Evolutionary conservation across 2,797 vertebrate genomes (phyloP).

Genomic region (Mallotus villosus): DNA sequence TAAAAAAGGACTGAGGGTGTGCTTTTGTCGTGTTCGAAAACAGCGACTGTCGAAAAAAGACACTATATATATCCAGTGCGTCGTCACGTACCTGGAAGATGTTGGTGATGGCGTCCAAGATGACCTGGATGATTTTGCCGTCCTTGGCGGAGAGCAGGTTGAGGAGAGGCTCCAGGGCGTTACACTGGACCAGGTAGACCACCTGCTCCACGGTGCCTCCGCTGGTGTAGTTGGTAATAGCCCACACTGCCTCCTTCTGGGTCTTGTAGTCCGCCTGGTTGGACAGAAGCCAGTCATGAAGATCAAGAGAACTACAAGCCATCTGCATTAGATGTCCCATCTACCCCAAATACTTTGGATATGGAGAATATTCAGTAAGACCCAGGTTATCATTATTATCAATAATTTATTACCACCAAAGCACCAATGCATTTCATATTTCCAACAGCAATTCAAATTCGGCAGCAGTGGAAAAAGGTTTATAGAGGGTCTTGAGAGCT

Average conservation of each 20-base stretch:
- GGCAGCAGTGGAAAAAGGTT: no score
- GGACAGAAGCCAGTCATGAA: slow-evolving; percentile 1
- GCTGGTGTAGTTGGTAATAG: slow-evolving; percentile 90
- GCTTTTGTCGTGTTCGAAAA: no score
- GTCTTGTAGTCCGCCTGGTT: slow-evolving; percentile 90
- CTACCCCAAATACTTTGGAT: neutral
- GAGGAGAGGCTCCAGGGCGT: slow-evolving; percentile 83
- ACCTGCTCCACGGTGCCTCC: slow-evolving; percentile 89
- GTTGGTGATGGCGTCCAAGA: slow-evolving; percentile 88
- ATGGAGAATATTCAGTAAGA: neutral
- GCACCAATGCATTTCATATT: neutral
- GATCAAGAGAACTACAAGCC: neutral
- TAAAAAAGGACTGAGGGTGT: no score
- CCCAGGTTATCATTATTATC: neutral
- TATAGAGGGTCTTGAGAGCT: no score
- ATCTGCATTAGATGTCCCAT: neutral
- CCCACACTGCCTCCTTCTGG: slow-evolving; percentile 93
- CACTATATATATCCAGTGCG: neutral
- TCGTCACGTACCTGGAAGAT: slow-evolving; percentile 83
- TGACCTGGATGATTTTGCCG: slow-evolving; percentile 86
- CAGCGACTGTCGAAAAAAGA: no score
- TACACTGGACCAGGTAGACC: slow-evolving; percentile 84
- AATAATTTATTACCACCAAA: neutral
- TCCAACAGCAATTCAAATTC: no score
- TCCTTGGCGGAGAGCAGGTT: slow-evolving; percentile 85